Evolutionary conservation across 1,140 invertebrate species (phyloP), one percentile per base, ranked within the genome.

Genomic region (Diabrotica virgifera): DNA sequence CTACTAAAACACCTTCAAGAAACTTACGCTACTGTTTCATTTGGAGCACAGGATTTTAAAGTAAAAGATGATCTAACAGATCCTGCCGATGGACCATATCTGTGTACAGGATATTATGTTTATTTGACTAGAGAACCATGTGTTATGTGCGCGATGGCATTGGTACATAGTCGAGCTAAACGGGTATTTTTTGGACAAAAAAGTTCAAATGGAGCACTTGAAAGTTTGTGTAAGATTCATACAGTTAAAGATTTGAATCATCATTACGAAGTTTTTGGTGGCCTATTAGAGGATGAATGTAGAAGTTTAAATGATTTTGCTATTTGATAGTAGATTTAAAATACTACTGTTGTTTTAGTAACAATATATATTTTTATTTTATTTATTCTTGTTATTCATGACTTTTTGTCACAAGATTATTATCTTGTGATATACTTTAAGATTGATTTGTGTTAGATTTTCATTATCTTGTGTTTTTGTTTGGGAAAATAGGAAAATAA

Each of bases 111-210:
- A 8, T 96, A 93, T 80, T 90, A 95, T 82, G 77, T 92, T 1
- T 97, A 95, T 76, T 75, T 94, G 10, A 86, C 89, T 2, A 83
- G 83, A 62, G 96, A 98, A 76, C 96, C 96, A 0, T 98, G 96
- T 80, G 76, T 92, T 3, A 94, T 98, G 87, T 97, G 96, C 82
- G 84, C 93, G 0, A 98, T 98, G 96, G 95, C 91, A 0, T 79
- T 98, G 54, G 84, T 97, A 0, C 96, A 98, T 80, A 93, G 93
- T 36, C 82, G 96, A 69, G 87, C 88, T 0, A 86, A 86, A 36
- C 83, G 91, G 69, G 86, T 97, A 0, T 97, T 97, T 78, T 97
- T 92, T 76, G 83, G 85, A 10, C 63, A 80, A 0, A 86, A 86
- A 60, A 68, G 63, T 0, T 62, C 67, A 1, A 78, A 85, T 53